phyloP scores from a whole-genome alignment of 2,113 vertebrate genomes.

The Myodes glareolus region DNA sequence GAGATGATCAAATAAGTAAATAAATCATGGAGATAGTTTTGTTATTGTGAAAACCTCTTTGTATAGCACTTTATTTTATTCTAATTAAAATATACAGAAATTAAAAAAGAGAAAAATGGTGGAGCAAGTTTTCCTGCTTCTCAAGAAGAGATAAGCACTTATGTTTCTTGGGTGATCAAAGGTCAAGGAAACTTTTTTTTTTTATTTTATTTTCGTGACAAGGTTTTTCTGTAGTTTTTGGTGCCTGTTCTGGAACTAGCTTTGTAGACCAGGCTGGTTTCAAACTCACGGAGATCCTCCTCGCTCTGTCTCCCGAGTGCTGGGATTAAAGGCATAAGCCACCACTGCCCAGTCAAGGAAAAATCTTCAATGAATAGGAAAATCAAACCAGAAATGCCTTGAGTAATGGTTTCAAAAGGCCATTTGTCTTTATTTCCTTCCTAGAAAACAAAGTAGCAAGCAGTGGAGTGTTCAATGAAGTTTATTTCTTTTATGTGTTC shows the following conservation, averaged over 20 bases:
- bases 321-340: too few relatives aligned
- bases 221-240: too few relatives aligned
- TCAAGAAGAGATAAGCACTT: not conserved
- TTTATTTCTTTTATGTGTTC: not conserved
- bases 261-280: too few relatives aligned
- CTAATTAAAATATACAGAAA: not conserved
- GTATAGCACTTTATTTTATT: not conserved
- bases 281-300: too few relatives aligned
- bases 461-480: not conserved
- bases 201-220: too few relatives aligned
- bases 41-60: not conserved
- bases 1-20: too few relatives aligned
- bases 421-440: not conserved
- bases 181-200: not conserved
- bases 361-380: not conserved
- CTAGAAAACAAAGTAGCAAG: not conserved
- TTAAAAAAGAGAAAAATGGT: not conserved
- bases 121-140: not conserved
- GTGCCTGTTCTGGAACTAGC: too few relatives aligned
- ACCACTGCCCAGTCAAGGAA: not conserved
- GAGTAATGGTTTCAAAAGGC: not conserved
- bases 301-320: too few relatives aligned
- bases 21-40: not conserved
- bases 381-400: not conserved
- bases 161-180: not conserved